Percentiles rank a stretch among this genome's conserved stretches.
These are phyloP conservation scores for Himalopsyche anomala DNA, from an alignment of 2,888 invertebrate species.

Conservation along the genomic window DNA sequence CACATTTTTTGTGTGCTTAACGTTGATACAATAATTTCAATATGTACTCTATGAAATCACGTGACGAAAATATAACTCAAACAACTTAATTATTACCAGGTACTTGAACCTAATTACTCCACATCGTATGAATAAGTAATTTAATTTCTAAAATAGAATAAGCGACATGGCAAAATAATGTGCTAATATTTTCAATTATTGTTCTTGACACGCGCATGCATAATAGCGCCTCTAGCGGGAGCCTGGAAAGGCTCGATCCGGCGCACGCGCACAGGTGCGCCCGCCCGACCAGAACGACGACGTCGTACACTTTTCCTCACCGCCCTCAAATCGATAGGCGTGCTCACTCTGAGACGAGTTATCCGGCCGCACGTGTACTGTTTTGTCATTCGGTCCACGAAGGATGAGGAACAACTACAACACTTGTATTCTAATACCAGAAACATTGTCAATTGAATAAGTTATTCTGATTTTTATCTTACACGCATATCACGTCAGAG, in stretches of 20 bases:
- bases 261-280: constrained; percentile 10
- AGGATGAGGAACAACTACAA: background rate
- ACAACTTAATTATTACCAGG: too few relatives aligned
- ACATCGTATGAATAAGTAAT: background rate
- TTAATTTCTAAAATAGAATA: background rate
- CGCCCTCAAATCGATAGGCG: constrained; percentile 31
- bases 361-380: constrained; percentile 22
- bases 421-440: background rate
- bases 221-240: background rate
- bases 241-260: background rate
- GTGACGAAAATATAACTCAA: too few relatives aligned
- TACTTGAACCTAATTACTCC: too few relatives aligned
- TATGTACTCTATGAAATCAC: too few relatives aligned
- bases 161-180: background rate
- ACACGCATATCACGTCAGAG: too few relatives aligned
- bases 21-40: too few relatives aligned
- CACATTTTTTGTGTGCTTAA: too few relatives aligned
- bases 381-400: constrained; percentile 10
- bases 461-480: too few relatives aligned
- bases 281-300: constrained; percentile 1
- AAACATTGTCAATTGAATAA: too few relatives aligned
- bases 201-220: background rate
- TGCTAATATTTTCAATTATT: background rate
- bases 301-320: constrained; percentile 18
- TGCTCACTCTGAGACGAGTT: constrained; percentile 34